Evolutionary conservation across 2,113 vertebrate genomes (phyloP).

Genomic region (Meleagris gallopavo): DNA sequence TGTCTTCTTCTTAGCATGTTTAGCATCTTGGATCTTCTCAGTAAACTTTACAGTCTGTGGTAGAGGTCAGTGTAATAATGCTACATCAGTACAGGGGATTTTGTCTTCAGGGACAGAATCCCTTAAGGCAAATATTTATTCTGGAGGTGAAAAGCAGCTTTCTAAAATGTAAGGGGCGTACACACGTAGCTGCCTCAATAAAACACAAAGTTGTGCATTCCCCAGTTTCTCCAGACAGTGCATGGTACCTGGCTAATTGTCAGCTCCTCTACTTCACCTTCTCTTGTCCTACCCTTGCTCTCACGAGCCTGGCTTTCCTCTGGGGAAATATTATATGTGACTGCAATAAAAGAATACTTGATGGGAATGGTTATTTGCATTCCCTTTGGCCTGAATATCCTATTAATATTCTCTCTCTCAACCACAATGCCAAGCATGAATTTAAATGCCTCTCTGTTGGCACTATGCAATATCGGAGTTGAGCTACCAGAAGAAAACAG

Average conservation of each 20-base stretch:
- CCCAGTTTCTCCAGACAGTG: background rate
- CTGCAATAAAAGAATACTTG: background rate
- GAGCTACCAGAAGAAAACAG: background rate
- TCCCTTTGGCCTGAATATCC: background rate
- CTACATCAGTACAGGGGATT: background rate
- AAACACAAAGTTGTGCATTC: rapidly evolving
- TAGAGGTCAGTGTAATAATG: background rate
- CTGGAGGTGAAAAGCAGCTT: background rate
- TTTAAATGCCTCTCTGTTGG: background rate
- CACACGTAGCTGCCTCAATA: background rate
- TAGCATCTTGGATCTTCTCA: background rate
- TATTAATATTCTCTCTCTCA: constrained; percentile 11
- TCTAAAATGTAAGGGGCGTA: background rate
- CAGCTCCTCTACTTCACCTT: background rate
- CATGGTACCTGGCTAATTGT: background rate
- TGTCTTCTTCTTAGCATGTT: background rate
- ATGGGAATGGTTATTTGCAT: constrained; percentile 11
- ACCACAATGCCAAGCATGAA: background rate
- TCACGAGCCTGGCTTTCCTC: background rate
- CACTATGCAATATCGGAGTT: background rate
- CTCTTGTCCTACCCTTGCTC: background rate
- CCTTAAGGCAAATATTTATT: background rate
- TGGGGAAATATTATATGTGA: background rate
- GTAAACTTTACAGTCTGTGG: background rate
- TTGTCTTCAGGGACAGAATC: background rate